Percentiles rank a stretch among this genome's conserved stretches.
These are phyloP conservation scores for Sebastes kiyomatsui DNA, from an alignment of 2,797 vertebrate species.

Conservation along the genomic window DNA sequence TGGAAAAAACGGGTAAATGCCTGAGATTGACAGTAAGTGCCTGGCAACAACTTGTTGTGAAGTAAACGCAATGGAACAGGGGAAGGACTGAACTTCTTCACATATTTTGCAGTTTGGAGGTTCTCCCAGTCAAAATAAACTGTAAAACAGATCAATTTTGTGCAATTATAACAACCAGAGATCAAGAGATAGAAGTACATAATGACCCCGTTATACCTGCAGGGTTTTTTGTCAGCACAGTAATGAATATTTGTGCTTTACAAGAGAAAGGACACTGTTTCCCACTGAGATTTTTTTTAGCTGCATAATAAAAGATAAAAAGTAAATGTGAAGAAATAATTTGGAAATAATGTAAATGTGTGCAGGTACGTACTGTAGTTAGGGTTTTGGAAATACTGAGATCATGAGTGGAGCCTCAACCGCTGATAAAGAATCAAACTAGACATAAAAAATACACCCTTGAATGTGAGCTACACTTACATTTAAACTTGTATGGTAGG, in stretches of 20 bases:
- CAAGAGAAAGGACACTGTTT: background rate
- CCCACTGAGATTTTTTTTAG: background rate
- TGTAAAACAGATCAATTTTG: background rate
- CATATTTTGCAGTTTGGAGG: no score
- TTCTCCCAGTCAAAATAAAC: no score
- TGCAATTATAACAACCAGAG: background rate
- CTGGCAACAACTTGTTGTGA: no score
- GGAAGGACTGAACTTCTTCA: no score
- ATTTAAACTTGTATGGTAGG: conserved; percentile 3
- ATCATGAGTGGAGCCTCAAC: background rate
- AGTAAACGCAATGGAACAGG: no score
- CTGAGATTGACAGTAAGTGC: no score
- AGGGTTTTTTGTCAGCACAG: background rate
- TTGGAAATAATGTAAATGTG: background rate
- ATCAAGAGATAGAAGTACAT: background rate
- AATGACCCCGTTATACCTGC: background rate
- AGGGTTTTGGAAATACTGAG: background rate
- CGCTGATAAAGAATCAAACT: background rate
- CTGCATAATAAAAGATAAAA: background rate
- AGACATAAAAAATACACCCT: background rate
- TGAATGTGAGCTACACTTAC: background rate
- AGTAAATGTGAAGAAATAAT: background rate
- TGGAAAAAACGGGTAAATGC: no score
- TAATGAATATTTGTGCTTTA: conserved; percentile 17
- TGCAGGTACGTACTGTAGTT: background rate